These are phyloP conservation scores for Bombycilla garrulus DNA, from an alignment of 2,113 vertebrate genomes.

Conservation along the genomic window DNA sequence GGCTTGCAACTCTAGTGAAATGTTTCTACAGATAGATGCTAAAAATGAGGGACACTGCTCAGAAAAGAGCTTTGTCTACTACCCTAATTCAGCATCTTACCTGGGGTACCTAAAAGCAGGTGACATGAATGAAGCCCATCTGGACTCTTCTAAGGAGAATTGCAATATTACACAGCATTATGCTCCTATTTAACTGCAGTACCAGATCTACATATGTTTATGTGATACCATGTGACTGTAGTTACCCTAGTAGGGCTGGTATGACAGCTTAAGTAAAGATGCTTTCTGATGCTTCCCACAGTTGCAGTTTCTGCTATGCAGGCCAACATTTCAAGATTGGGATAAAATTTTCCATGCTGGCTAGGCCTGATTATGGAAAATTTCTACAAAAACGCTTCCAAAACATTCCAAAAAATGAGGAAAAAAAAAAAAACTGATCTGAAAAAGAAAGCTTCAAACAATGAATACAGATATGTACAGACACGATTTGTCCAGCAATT, in stretches of 20 bases:
- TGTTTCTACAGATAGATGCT: neutral
- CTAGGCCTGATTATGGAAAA: neutral
- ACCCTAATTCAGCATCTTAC: neutral
- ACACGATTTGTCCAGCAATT: neutral
- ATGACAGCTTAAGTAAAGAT: neutral
- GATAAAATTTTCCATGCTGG: constrained; percentile 11
- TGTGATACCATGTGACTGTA: neutral
- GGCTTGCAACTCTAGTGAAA: neutral
- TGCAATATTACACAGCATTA: neutral
- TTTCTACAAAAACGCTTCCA: neutral
- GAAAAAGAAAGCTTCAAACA: neutral
- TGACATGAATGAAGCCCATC: neutral
- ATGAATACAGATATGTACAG: neutral
- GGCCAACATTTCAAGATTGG: fast-evolving
- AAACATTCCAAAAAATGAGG: neutral
- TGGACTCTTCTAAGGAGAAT: neutral
- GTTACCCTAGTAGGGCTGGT: neutral
- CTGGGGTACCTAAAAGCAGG: neutral
- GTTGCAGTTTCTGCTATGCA: neutral
- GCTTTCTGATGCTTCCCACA: neutral
- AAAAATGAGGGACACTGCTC: neutral
- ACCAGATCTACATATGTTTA: neutral
- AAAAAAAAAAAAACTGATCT: fast-evolving
- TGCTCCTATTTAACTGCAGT: neutral
- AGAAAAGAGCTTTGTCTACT: neutral